These are phyloP conservation scores for Gorsachius goisagi DNA, from an alignment of 2,113 vertebrate species.

Conservation along the genomic window DNA sequence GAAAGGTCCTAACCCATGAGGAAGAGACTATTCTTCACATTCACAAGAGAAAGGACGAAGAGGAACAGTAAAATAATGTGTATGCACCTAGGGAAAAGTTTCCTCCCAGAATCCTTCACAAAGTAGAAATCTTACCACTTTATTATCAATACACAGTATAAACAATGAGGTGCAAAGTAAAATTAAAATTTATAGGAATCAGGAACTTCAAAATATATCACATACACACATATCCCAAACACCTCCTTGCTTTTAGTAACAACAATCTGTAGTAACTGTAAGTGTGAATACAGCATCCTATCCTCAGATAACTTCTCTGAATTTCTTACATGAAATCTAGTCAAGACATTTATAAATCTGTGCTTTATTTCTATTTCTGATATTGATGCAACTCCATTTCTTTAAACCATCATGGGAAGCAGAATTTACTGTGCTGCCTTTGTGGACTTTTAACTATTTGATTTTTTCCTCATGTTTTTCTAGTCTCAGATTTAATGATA, in stretches of 20 bases:
- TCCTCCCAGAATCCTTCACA: background rate
- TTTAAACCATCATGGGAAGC: background rate
- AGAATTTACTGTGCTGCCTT: background rate
- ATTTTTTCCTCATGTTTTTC: background rate
- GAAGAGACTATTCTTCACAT: background rate
- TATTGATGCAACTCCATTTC: background rate
- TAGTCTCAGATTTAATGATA: background rate
- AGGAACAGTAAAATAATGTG: background rate
- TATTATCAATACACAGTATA: background rate
- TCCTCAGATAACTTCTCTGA: background rate
- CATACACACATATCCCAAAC: background rate
- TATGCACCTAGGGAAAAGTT: background rate
- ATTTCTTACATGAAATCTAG: background rate
- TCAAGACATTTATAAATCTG: background rate
- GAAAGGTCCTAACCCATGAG: background rate
- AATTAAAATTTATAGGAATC: background rate
- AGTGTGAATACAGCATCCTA: background rate
- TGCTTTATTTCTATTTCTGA: background rate
- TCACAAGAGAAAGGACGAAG: background rate
- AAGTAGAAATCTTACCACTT: background rate
- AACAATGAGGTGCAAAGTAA: background rate
- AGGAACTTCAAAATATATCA: background rate
- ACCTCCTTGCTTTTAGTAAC: background rate
- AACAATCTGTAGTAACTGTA: background rate
- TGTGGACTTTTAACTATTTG: background rate